phyloP scores from a whole-genome alignment of 1,140 invertebrate genomes.

The Drosophila equinoxialis region DNA sequence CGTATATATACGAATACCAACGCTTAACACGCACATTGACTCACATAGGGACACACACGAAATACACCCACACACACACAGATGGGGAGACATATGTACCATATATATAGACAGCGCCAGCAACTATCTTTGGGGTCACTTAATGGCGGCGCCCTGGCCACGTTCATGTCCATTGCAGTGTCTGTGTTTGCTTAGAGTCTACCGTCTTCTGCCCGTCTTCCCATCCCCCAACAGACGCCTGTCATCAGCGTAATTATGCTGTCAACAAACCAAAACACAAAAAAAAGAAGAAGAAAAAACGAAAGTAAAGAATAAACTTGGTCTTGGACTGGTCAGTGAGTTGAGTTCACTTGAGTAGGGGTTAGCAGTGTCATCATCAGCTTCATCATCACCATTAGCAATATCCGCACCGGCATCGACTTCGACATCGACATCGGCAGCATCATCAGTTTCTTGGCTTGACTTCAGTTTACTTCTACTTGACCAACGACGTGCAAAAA shows the following conservation, averaged over 20 bases:
- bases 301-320: slow-evolving; percentile 33
- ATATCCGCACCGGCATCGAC: no score
- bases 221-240: slow-evolving; percentile 27
- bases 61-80: no score
- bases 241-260: slow-evolving; percentile 77
- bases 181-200: slow-evolving; percentile 58
- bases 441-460: slow-evolving; percentile 62
- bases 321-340: slow-evolving; percentile 29
- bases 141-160: slow-evolving; percentile 41
- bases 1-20: slow-evolving; percentile 17
- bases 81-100: not conserved
- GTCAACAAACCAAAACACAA: slow-evolving; percentile 61
- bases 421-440: slow-evolving; percentile 8
- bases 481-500: slow-evolving; percentile 51
- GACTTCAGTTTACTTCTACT: slow-evolving; percentile 22
- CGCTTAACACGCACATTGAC: slow-evolving; percentile 3
- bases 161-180: slow-evolving; percentile 42
- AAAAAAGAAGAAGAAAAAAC: not conserved
- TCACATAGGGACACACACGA: not conserved
- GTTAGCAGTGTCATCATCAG: slow-evolving; percentile 1
- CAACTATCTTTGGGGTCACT: slow-evolving; percentile 44
- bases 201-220: not conserved
- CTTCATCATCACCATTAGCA: not conserved
- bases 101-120: not conserved
- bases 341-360: not conserved